These are phyloP conservation scores for Cinclus mexicanus DNA, from an alignment of 2,113 vertebrate genomes.

Conservation along the genomic window DNA sequence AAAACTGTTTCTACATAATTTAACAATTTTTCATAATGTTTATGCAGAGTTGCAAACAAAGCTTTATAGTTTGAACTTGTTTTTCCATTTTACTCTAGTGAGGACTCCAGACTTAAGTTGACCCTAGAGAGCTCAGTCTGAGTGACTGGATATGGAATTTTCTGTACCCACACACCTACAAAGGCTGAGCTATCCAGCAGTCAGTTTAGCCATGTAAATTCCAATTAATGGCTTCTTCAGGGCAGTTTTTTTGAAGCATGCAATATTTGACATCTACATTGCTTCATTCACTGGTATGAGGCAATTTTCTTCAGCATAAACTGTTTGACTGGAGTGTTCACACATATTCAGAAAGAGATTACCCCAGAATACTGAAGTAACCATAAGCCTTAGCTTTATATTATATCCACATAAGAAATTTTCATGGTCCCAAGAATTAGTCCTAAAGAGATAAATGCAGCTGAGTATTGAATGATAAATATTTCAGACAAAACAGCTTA, in stretches of 20 bases:
- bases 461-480: neutral
- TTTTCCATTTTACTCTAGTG: neutral
- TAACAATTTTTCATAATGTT: neutral
- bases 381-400: neutral
- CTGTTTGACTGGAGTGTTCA: neutral
- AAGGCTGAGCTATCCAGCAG: neutral
- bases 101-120: neutral
- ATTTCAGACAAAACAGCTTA: neutral
- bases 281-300: neutral
- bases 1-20: neutral
- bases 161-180: neutral
- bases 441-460: neutral
- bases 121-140: neutral
- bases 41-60: neutral
- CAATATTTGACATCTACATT: neutral
- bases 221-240: neutral
- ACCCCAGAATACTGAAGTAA: neutral
- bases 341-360: neutral
- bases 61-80: neutral
- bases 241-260: neutral
- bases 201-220: neutral
- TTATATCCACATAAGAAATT: neutral
- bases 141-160: neutral
- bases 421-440: neutral
- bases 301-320: neutral